Conservation (phyloP, 1,140 invertebrate species). For the Plectus sambesii region DNA sequence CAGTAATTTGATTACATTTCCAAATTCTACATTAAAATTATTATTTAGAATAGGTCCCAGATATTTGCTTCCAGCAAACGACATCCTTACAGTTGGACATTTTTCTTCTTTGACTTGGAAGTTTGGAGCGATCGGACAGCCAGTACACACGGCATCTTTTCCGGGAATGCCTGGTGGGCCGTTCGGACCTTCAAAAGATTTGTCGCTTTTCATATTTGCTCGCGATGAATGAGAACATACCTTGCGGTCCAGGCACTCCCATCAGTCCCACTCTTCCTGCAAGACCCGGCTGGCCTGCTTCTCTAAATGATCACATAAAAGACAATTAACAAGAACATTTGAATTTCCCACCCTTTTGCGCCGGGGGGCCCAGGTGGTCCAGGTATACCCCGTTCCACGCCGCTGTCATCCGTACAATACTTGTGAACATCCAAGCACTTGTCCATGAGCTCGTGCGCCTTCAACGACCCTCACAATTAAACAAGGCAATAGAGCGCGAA, state of each 20-base stretch:
- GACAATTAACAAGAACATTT: no score
- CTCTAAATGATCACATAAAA: no score
- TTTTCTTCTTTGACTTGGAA: constrained; percentile 19
- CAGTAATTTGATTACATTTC: no score
- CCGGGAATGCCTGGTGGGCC: constrained; percentile 31
- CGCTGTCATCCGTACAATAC: constrained; percentile 34
- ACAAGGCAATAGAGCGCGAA: not conserved
- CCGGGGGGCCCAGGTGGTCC: constrained; percentile 31
- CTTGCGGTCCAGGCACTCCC: constrained; percentile 9
- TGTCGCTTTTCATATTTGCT: constrained; percentile 20
- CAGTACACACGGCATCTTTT: constrained; percentile 30
- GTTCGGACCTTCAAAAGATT: constrained; percentile 21
- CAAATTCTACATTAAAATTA: no score
- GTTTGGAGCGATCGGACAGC: constrained; percentile 33
- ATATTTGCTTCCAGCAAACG: no score
- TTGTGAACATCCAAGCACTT: constrained; percentile 42
- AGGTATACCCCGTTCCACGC: constrained; percentile 24
- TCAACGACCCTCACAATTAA: constrained; percentile 19
- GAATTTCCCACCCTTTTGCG: no score
- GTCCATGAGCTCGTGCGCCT: constrained; percentile 41
- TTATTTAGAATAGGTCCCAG: no score
- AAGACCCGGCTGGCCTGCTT: constrained; percentile 21
- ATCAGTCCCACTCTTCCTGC: constrained; percentile 9
- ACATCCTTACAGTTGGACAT: no score
- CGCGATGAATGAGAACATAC: constrained; percentile 10